Percentiles rank a stretch among this genome's conserved stretches.
Evolutionary conservation across 2,797 vertebrate species (phyloP).

Genomic region (Rhinoraja longicauda): DNA sequence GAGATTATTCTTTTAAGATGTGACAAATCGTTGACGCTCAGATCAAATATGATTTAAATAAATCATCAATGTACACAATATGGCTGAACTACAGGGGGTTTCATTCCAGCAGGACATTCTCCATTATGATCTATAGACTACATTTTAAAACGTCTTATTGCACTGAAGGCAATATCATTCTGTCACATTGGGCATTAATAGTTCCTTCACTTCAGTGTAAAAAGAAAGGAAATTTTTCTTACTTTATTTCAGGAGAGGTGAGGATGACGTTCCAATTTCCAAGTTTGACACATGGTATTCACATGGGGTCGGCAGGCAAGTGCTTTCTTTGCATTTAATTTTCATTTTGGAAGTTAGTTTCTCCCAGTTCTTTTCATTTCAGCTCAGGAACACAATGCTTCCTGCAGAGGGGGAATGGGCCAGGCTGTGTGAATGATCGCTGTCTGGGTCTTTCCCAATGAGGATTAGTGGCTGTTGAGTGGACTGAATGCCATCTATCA

Average conservation of each 20-base stretch:
- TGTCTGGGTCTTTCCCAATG: neutral
- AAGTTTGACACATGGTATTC: neutral
- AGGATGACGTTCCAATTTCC: neutral
- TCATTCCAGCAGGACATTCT: slow-evolving; percentile 12
- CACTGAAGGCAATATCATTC: slow-evolving; percentile 26
- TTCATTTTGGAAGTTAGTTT: neutral
- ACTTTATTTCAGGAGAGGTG: neutral
- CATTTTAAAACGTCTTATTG: slow-evolving; percentile 24
- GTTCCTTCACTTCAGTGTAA: neutral
- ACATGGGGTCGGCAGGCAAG: neutral
- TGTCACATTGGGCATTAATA: slow-evolving; percentile 13
- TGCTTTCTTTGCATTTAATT: neutral
- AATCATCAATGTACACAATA: slow-evolving; percentile 28
- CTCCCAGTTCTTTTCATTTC: neutral
- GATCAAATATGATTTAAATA: slow-evolving; percentile 23
- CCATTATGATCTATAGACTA: slow-evolving; percentile 27
- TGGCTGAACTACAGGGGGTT: slow-evolving; percentile 11
- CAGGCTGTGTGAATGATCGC: neutral
- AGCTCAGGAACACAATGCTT: neutral
- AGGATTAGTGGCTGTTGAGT: neutral
- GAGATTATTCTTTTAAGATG: slow-evolving; percentile 29
- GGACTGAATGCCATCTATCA: neutral
- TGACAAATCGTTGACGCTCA: slow-evolving; percentile 8
- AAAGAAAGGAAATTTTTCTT: neutral
- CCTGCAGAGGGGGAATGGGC: too few species aligned